These are phyloP conservation scores for Drosophila nikananu DNA, from an alignment of 1,140 invertebrate genomes.

Conservation along the genomic window DNA sequence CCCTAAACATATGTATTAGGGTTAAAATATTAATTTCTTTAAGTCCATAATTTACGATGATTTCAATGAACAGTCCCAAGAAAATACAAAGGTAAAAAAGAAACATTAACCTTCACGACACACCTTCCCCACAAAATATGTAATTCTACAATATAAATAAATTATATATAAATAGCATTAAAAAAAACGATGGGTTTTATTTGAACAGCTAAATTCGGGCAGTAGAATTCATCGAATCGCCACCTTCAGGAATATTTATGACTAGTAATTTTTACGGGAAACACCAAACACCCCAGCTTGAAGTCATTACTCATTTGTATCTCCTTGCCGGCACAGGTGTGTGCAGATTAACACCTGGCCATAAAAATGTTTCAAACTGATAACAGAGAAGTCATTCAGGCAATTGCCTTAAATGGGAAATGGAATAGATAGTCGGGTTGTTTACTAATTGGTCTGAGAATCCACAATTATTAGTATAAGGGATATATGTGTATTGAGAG, in stretches of 20 bases:
- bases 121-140: slow-evolving; percentile 65
- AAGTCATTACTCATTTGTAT: slow-evolving; percentile 2
- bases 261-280: not conserved
- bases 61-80: slow-evolving; percentile 54
- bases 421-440: not conserved
- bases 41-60: slow-evolving; percentile 69
- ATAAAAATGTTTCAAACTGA: not conserved
- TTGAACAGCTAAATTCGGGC: not conserved
- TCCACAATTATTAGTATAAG: not conserved
- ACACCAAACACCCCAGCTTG: not conserved
- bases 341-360: slow-evolving; percentile 7
- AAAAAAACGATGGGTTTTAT: slow-evolving; percentile 27
- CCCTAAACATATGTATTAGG: slow-evolving; percentile 63
- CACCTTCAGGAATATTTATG: no score
- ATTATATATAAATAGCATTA: slow-evolving; percentile 84
- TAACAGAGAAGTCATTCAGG: not conserved
- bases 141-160: slow-evolving; percentile 84
- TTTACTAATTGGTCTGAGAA: not conserved
- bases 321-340: slow-evolving; percentile 4
- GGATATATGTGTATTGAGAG: not conserved
- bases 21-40: slow-evolving; percentile 63
- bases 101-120: slow-evolving; percentile 46
- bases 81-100: slow-evolving; percentile 26
- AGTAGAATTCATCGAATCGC: not conserved
- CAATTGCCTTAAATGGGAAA: not conserved